Evolutionary conservation across 2,797 vertebrate species (phyloP), one percentile per base, ranked within the genome.

Genomic region (Trematomus bernacchii): DNA sequence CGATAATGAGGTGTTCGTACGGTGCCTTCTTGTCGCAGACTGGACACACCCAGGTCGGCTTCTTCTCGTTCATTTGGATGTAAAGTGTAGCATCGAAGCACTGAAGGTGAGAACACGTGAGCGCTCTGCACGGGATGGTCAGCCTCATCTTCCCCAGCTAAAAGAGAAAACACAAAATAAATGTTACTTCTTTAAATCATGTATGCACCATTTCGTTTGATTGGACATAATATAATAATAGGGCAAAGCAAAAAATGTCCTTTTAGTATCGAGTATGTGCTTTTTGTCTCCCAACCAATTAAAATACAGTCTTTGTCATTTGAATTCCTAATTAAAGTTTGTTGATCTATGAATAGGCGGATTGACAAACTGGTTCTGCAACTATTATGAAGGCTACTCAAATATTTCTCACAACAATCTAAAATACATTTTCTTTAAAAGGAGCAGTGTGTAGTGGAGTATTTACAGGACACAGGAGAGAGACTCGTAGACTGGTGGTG

Each of bases 51-150:
- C 98, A 99, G 1, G 98, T 99, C 5, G 98, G 98, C 68, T 99
- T 99, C 88, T 99, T 99, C 90, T 99, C 98, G 6, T 99, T 99
- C 98, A 99, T 99, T 82, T 99, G 98, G 92, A 99, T 98, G 57
- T 99, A 99, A 48, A 99, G 95, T 14, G 98, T 99, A 82, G 97
- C 98, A 76, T 99, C 98, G 21, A 99, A 99, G 84, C 98, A 99
- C 74, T 99, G 98, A 58, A 99, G 96, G 89, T 99, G 98, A 3
- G 98, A 99, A 79, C 98, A 99, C 0, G 98, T 99, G 80, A 99
- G 86, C 1, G 97, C 95, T 84, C 98, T 93, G 76, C 98, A 99
- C 0, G 98, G 97, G 91, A 99, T 98, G 50, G 95, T 98, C 81
- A 99, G 95, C 33, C 98, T 94, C 98, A 99, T 99, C 80, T 99